These are phyloP conservation scores for Auanema freiburgensis DNA, from an alignment of 2,888 invertebrate genomes.

Conservation along the genomic window DNA sequence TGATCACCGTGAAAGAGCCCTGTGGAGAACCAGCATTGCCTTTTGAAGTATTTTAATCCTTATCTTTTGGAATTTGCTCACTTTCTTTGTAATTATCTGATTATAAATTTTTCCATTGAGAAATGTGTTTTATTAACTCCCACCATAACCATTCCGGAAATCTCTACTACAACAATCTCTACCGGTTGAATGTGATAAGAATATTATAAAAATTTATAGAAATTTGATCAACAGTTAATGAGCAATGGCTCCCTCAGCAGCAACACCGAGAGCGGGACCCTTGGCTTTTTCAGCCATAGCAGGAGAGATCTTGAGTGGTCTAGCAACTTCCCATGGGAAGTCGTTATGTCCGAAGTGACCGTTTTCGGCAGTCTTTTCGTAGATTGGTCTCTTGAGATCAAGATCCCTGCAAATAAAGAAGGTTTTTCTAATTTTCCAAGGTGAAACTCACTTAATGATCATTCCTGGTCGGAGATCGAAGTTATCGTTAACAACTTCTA, in stretches of 20 bases:
- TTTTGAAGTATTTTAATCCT: conserved; percentile 23
- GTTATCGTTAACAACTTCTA: conserved; percentile 86
- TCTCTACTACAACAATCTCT: too few relatives aligned
- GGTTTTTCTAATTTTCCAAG: not conserved
- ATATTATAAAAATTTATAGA: not conserved
- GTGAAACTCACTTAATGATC: conserved; percentile 84
- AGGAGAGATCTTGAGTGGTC: conserved; percentile 71
- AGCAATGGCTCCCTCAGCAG: conserved; percentile 38
- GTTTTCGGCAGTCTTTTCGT: conserved; percentile 94
- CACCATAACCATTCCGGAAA: too few relatives aligned
- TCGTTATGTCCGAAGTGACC: conserved; percentile 96
- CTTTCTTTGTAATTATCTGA: too few relatives aligned
- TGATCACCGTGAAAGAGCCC: conserved; percentile 8
- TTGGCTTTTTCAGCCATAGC: conserved; percentile 37
- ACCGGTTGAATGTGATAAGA: not conserved
- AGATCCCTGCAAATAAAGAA: conserved; percentile 60
- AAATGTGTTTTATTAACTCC: too few relatives aligned
- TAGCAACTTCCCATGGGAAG: conserved; percentile 95
- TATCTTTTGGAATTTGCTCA: too few relatives aligned
- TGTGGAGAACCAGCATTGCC: conserved; percentile 36
- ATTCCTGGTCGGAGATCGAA: conserved; percentile 95
- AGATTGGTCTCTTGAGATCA: conserved; percentile 84
- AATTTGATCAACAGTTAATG: conserved; percentile 28
- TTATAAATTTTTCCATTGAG: too few relatives aligned
- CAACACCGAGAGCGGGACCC: conserved; percentile 19